Evolutionary conservation across 2,797 vertebrate species (phyloP).

Genomic region (Dromococcyx pavoninus): DNA sequence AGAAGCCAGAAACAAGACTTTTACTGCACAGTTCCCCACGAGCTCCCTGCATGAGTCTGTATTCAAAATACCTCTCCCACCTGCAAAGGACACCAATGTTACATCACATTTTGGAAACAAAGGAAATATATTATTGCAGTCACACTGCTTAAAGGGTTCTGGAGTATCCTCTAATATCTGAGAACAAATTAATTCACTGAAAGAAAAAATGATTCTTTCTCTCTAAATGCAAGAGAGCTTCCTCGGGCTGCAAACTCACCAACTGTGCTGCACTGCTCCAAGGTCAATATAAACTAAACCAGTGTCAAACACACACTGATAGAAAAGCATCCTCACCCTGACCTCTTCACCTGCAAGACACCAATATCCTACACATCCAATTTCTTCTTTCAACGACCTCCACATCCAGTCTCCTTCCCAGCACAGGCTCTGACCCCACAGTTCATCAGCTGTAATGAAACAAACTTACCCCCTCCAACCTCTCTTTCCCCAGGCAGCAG

Average conservation of each 20-base stretch:
- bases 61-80: background rate
- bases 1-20: background rate
- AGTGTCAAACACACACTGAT: accelerated
- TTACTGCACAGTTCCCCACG: background rate
- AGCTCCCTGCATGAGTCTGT: background rate
- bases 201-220: background rate
- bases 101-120: background rate
- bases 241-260: background rate
- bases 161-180: background rate
- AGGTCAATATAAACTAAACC: background rate
- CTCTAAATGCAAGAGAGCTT: background rate
- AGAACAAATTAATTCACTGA: background rate
- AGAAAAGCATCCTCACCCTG: background rate
- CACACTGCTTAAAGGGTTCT: background rate
- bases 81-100: background rate
- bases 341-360: background rate
- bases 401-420: background rate
- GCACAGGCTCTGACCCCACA: background rate
- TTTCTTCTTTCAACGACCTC: background rate
- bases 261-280: background rate
- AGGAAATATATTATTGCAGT: background rate
- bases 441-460: background rate
- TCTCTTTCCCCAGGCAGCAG: background rate
- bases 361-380: background rate
- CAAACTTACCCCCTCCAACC: conserved; percentile 15